phyloP scores from a whole-genome alignment of 1,140 invertebrate species.

The Pseudoatta argentina region DNA sequence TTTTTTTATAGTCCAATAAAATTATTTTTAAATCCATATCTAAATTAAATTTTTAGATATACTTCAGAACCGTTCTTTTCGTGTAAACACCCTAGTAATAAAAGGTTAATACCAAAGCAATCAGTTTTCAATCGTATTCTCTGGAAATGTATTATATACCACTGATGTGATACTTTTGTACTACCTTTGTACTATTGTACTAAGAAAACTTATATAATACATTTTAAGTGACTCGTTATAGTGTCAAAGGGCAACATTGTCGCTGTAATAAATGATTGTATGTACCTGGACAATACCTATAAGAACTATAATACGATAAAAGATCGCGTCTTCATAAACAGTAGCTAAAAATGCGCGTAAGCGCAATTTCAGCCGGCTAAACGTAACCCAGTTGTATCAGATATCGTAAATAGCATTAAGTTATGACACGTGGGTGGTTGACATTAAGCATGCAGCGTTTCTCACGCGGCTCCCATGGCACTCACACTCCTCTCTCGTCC shows the following conservation, averaged over 20 bases:
- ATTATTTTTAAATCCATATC: too few species aligned
- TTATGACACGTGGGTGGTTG: conserved; percentile 72
- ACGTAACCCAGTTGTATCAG: conserved; percentile 47
- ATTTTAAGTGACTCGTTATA: background rate
- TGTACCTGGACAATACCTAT: background rate
- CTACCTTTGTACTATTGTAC: too few species aligned
- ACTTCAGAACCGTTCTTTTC: too few species aligned
- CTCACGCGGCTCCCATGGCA: conserved; percentile 75
- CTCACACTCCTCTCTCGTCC: background rate
- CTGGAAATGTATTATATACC: background rate
- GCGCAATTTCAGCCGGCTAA: conserved; percentile 34
- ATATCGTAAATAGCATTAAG: conserved; percentile 55
- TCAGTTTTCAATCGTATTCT: background rate
- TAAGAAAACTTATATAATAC: background rate
- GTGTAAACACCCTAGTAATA: too few species aligned
- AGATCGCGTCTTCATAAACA: background rate
- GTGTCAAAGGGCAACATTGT: background rate
- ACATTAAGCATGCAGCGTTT: conserved; percentile 67
- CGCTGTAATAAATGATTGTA: background rate
- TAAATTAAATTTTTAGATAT: too few species aligned
- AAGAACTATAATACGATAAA: background rate
- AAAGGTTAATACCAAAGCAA: background rate
- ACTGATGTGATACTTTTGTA: background rate
- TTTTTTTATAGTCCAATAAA: too few species aligned
- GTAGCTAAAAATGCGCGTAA: conserved; percentile 30